Base-by-base conservation (phyloP, 2,888 invertebrate species). In the Deroplatys truncata region DNA sequence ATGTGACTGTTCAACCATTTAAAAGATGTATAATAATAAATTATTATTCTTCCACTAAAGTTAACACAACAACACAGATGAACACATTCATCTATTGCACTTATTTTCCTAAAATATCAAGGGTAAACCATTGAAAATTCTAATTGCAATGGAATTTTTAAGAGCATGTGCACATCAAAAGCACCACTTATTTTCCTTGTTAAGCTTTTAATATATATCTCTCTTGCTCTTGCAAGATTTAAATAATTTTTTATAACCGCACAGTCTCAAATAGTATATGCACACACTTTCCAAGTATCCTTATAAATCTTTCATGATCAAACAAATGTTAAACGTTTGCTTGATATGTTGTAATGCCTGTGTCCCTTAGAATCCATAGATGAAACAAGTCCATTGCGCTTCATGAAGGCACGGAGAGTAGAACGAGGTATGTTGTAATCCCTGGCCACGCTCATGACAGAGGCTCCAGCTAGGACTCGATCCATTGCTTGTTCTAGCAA, bases 391-490 rank as follows among this genome's bases (percentile, higher is more conserved):
- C 84, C 49, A n/a, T 49, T 90, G 3, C 90, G 87, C 84, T 85
- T 88, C 88, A 89, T 89, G 86, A 88, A 90, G 35, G 89, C 88
- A 88, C 87, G 88, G 20, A 90, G 82, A 83, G 90, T 90, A 10
- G 89, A 87, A 31, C 90, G 88, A 20, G 90, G 89, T 28, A 90
- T 89, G 43, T 90, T 84, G 83, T 82, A 89, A 20, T 82, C 86
- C 31, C 88, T 84, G 28, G 85, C 89, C n/a, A 88, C 90, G 72
- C 72, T 84, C 25, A 89, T 82, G 49, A 89, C 84, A 28, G 90
- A 90, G 28, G 49, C 85, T 82, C 90, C 90, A 72, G 82, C 84
- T 87, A 90, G 16, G 25, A 88, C 88, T 49, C 49, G 88, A 28
- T 88, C 88, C 56, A 72, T 72, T 72, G 56, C 56, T 72, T 72